Evolutionary conservation across 1,140 invertebrate species (phyloP), one percentile per base, ranked within the genome.

Genomic region (Lepidotrigona ventralis): DNA sequence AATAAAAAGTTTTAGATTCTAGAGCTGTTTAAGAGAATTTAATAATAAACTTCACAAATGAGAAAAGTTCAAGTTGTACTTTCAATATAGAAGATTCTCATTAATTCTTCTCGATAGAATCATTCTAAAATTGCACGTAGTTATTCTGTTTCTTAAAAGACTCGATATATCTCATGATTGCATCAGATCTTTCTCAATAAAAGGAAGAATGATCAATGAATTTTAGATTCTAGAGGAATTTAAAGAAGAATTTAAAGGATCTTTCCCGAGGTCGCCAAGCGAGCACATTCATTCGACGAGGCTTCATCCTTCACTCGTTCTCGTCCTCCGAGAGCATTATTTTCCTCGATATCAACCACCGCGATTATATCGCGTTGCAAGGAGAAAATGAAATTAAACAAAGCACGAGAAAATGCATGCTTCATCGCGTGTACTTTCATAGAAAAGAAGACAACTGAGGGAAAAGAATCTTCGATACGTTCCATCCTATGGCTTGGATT

Each of bases 311-410:
- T 64, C 14, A 6, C 9, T 23, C 21, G 14, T 8, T 17, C 33
- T 14, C 2, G 17, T 21, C 23, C 17, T 23, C 12, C 21, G 64
- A 76, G 23, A 39, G 53, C 12, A n/a, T 51, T 8, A 21, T 54
- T 69, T 56, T 51, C 17, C 51, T 71, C 78, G 54, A 60, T 17
- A n/a, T 17, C 11, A 29, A 39, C n/a, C 39, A 1, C 39, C 54
- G 12, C 51, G 33, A 23, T 17, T 14, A 46, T 9, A 71, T 15
- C 21, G n/a, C 23, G 69, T 26, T 53, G 46, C 39, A 26, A 51
- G 46, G 46, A 46, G 6, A 54, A 74, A 60, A 73, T 80, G 17
- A 6, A 81, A 81, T 53, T 66, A 64, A 81, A 81, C 19, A 54
- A 29, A 64, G 69, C 56, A 26, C 70, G 46, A 53, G 39, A 71